Base-by-base conservation (phyloP, 1,140 invertebrate species). In the Micrasema longulum region DNA sequence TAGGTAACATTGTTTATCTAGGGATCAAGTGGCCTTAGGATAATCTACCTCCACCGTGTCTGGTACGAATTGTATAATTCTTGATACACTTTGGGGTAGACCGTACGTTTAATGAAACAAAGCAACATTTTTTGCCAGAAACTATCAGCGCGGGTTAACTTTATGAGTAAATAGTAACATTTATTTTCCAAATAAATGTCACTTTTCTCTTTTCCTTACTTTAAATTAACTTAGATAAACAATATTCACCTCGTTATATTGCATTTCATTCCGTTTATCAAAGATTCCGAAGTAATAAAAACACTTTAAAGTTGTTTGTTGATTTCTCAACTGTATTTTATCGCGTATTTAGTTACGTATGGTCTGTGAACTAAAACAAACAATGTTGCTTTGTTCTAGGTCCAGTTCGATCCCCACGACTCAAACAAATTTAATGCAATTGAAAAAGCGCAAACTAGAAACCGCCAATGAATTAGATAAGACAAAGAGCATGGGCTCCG, bases 381-480 rank as follows among this genome's bases (percentile, higher is more conserved):
- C 72, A 76, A 76, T 76, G 53, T 64, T 72, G 52, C 73, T 66
- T 85, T 86, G 83, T 86, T 86, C 65, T 82, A 86, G 84, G 84
- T 82, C 82, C 77, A 79, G 80, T 77, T 79, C 81, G 73, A 79
- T 84, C 77, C 81, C 78, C 65, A 75, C 81, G 55, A 81, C 81
- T 52, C 73, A 74, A 76, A 78, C 83, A 68, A 78, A 82, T 66
- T 76, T 85, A 75, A 77, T 83, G 53, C 84, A 85, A 76, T 81
- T 85, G 70, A 84, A 81, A 76, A 86, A 86, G 77, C 77, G 84
- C 76, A 80, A 83, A 67, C 77, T 86, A 16, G 83, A 85, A 68
- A 82, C 83, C 16, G 82, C 81, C 50, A 83, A 84, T 72, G 84
- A 85, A 79, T 80, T 85, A 76, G 84, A 85, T 72, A 71, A 73